Percentiles rank a stretch among this genome's conserved stretches.
These are phyloP conservation scores for Chymomyza fuscimana DNA, from an alignment of 2,888 invertebrate species.

Conservation along the genomic window DNA sequence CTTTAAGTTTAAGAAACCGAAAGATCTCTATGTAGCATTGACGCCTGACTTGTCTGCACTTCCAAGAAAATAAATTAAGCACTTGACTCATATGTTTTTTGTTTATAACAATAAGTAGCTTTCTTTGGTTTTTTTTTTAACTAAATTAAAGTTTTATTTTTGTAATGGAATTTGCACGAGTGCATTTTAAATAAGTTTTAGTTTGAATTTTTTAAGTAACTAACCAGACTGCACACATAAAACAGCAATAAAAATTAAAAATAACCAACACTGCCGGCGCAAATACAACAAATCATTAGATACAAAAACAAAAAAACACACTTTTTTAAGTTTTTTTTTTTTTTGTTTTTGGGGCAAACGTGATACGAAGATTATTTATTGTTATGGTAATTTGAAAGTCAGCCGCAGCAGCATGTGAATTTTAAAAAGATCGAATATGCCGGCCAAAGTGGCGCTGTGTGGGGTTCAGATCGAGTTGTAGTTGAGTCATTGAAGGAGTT, in stretches of 20 bases:
- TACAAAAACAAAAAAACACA: conserved; percentile 10
- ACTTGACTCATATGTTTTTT: background rate
- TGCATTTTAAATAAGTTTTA: background rate
- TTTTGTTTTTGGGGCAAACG: conserved; percentile 58
- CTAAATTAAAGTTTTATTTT: background rate
- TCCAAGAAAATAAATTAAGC: background rate
- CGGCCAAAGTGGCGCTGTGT: background rate
- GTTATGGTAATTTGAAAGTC: conserved; percentile 49
- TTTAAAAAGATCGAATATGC: background rate
- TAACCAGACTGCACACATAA: background rate
- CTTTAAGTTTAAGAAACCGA: background rate
- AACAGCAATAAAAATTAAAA: conserved; percentile 31
- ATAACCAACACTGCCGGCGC: conserved; percentile 14
- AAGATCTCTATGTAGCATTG: background rate
- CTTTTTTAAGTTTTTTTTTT: conserved; percentile 10
- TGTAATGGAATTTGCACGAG: conserved; percentile 24
- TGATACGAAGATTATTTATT: conserved; percentile 54
- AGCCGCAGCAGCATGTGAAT: conserved; percentile 48
- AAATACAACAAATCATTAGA: conserved; percentile 29
- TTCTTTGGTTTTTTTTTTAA: background rate
- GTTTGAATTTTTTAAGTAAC: conserved; percentile 19
- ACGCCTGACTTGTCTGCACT: background rate
- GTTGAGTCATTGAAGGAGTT: conserved; percentile 34
- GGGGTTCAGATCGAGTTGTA: conserved; percentile 8
- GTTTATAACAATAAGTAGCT: background rate